Base-by-base conservation (phyloP, 2,888 invertebrate species). In the Chloroclystis v-ata region DNA sequence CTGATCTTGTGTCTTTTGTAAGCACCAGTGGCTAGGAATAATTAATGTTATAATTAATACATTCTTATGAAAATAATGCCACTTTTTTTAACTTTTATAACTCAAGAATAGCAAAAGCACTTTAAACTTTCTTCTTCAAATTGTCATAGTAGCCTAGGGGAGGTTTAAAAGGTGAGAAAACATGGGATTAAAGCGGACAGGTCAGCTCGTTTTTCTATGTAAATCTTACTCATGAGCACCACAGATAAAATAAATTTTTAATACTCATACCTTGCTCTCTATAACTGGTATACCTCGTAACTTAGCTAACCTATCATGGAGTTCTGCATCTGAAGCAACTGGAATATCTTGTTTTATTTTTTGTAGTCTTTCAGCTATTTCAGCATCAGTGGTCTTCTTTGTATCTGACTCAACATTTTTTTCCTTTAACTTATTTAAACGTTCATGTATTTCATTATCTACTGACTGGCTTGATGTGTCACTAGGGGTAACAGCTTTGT, bases 381-480 rank as follows among this genome's bases (percentile, higher is more conserved):
- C 72, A 4, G 72, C 67, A 41, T 76, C 72, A 40, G 72, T 57
- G 3, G 62, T 49, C 11, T 41, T 44, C 12, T 43, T 54, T 4
- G 7, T 33, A 9, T 20, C 43, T 11, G 1, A 14, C 9, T 4
- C 16, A 10, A 45, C 25, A 28, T 54, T 89, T 35, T 89, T 88
- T 50, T 90, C 89, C 72, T 92, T 93, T 26, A 95, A 78, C 65
- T 91, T 92, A 64, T 90, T 89, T 44, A 95, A 77, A 47, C 94
- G 89, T 54, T 92, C 90, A 1, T 90, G 82, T 54, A 95, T 91
- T 65, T 91, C 89, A 52, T 90, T 88, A 69, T 93, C 92, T 32
- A 47, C 89, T 65, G 57, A 83, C 24, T 30, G 24, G n/a, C 12
- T 32, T 29, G 39, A 30, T 14, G 42, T 49, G 46, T 40, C 14